phyloP scores from a whole-genome alignment of 2,113 vertebrate genomes.

The zebrafish (Danio rerio) region GRCz12tu NC_133197.1:34512501-34513000 shows the following conservation, averaged over 20 bases:
- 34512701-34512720: neutral
- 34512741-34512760: neutral
- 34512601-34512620: slow-evolving; percentile 29
- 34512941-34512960: no score
- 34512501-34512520: slow-evolving; percentile 11
- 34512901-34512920: no score
- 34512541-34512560: neutral
- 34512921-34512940: no score
- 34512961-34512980: no score
- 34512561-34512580: slow-evolving; percentile 9
- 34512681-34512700: slow-evolving; percentile 14
- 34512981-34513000: no score
- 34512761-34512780: neutral
- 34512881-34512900: no score
- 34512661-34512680: slow-evolving; percentile 2
- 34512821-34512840: neutral
- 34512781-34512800: neutral
- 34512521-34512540: neutral
- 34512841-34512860: neutral
- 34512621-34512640: slow-evolving; percentile 22
- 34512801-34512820: neutral
- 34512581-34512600: slow-evolving; percentile 24
- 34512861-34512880: neutral
- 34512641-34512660: slow-evolving; percentile 34
- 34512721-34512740: slow-evolving; percentile 15